Evolutionary conservation across 2,888 invertebrate genomes (phyloP), one percentile per base, ranked within the genome.

Genomic region (Eurytoma californica): DNA sequence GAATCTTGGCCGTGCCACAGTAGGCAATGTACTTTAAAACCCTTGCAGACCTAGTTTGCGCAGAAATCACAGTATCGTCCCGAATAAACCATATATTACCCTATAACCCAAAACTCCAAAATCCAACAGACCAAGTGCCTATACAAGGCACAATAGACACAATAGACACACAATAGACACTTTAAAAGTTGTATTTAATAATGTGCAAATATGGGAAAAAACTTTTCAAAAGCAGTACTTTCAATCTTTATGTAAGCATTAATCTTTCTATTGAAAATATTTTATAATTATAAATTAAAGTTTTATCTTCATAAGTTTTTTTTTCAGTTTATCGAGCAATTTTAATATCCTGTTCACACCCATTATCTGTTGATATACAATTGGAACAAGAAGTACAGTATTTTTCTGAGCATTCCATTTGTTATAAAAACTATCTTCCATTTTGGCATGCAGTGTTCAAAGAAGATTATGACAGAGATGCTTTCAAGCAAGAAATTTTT

Each of bases 311-410:
- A 77, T 83, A 12, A 18, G 14, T 16, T 63, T 61, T n/a, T n/a
- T 12, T 73, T 86, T 66, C 80, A 91, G 90, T 93, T 67, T 91
- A 91, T 82, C 91, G 92, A 83, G 92, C 92, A 14, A 87, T 94
- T 18, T 90, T 93, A 60, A 92, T 93, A 91, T 92, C 93, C 1
- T 94, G 94, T 86, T 94, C 94, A 0, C 93, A 94, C 84, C 91
- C 92, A 60, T 89, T 93, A 66, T 86, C 88, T 0, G 87, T 91
- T 47, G 92, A 93, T 82, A 91, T 92, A 0, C 92, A 92, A 80
- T 87, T 91, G 14, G 90, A 91, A 81, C 86, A 90, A 80, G 88
- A 88, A 51, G 83, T 87, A 30, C 82, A 85, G 5, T 83, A 87
- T 58, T 84, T 83, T 80, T 84, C 86, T 83, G 88, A 90, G 77